Conservation (phyloP, 1,140 invertebrate genomes). For the Aphaenogaster floridana region DNA sequence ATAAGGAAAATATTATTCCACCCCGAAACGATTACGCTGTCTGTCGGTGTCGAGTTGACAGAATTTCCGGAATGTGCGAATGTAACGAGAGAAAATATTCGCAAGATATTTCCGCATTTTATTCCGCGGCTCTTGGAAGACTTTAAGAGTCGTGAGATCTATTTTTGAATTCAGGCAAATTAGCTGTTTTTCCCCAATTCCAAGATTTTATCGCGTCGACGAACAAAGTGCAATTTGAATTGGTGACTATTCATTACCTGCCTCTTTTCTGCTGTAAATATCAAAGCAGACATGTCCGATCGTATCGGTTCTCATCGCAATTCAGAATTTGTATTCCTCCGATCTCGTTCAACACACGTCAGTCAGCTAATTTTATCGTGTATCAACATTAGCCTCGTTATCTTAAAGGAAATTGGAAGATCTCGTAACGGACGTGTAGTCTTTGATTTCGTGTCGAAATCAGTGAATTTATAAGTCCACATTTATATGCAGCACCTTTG, state of each 20-base stretch:
- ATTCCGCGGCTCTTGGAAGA: neutral
- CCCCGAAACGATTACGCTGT: constrained; percentile 16
- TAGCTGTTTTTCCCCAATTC: neutral
- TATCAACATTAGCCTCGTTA: neutral
- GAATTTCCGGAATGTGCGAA: constrained; percentile 11
- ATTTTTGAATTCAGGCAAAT: neutral
- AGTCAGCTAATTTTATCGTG: constrained; percentile 27
- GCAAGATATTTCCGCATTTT: neutral
- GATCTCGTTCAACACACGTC: constrained; percentile 8
- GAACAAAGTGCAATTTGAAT: constrained; percentile 38
- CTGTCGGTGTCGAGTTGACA: neutral
- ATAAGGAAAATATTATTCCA: constrained; percentile 51
- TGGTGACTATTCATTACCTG: constrained; percentile 23
- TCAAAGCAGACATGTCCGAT: constrained; percentile 12
- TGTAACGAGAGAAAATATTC: constrained; percentile 10
- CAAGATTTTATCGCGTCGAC: constrained; percentile 4
- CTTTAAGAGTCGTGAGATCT: constrained; percentile 9
- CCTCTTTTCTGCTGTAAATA: neutral
- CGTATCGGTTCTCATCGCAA: constrained; percentile 9
- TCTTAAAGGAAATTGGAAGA: constrained; percentile 23
- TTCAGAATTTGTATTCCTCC: constrained; percentile 4
- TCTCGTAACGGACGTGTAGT: constrained; percentile 3
- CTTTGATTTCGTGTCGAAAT: constrained; percentile 18
- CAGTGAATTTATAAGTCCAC: constrained; percentile 6
- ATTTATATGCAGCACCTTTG: constrained; percentile 26